phyloP scores from a whole-genome alignment of 2,888 invertebrate species.

The Ophonus ardosiacus region DNA sequence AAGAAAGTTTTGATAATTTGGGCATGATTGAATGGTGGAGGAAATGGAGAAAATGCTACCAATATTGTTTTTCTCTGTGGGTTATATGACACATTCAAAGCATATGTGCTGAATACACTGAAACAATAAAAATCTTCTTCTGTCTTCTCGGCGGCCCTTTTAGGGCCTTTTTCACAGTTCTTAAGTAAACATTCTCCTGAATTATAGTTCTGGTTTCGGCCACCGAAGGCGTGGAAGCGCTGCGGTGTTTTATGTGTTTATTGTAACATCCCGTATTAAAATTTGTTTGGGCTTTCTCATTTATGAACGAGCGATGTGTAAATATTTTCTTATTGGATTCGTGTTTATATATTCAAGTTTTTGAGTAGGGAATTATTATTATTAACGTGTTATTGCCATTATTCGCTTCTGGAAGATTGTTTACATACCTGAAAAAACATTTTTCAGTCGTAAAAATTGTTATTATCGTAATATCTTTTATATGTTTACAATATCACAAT shows the following conservation, averaged over 20 bases:
- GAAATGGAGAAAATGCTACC: not conserved
- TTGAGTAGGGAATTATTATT: constrained; percentile 30
- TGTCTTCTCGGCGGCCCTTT: constrained; percentile 32
- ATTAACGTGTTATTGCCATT: constrained; percentile 40
- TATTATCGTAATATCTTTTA: constrained; percentile 18
- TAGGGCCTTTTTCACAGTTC: constrained; percentile 61
- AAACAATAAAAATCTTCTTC: constrained; percentile 60
- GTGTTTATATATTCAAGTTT: constrained; percentile 36
- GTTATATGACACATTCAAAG: constrained; percentile 58
- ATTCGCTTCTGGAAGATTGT: constrained; percentile 14
- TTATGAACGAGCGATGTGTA: constrained; percentile 33
- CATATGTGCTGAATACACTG: constrained; percentile 60
- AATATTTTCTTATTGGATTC: constrained; percentile 45
- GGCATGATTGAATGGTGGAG: not conserved
- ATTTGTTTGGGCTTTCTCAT: constrained; percentile 47
- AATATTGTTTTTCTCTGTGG: constrained; percentile 23
- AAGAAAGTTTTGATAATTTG: constrained; percentile 25
- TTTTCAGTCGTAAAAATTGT: constrained; percentile 15
- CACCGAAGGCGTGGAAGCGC: constrained; percentile 22
- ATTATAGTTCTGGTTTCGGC: constrained; percentile 48
- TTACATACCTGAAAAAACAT: constrained; percentile 19
- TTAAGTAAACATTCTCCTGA: constrained; percentile 60
- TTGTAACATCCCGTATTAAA: constrained; percentile 31
- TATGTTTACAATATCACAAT: not conserved
- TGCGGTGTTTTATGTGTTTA: constrained; percentile 49